Conservation (phyloP, 2,888 invertebrate genomes). For the Calameuta idolon region DNA sequence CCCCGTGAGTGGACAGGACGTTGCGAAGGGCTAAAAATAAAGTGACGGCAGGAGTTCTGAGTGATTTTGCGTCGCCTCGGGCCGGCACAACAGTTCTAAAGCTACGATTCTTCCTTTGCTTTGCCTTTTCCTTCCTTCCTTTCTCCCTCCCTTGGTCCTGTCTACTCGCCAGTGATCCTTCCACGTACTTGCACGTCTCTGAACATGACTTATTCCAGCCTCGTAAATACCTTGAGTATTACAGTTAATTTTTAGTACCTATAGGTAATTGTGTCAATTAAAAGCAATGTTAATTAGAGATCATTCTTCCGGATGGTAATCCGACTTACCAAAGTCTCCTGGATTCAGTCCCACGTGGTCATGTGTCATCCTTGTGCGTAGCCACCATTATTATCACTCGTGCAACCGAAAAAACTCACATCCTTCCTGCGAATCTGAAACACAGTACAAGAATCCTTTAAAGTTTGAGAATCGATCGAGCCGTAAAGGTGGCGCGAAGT, state of each 20-base stretch:
- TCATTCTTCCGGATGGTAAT: not conserved
- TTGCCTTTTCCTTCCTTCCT: not conserved
- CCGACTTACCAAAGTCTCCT: not conserved
- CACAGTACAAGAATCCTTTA: not conserved
- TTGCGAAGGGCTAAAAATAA: conserved; percentile 59
- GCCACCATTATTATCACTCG: not conserved
- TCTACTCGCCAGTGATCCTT: not conserved
- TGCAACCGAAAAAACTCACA: conserved; percentile 2
- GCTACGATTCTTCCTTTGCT: not conserved
- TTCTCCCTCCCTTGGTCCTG: not conserved
- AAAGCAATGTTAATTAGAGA: not conserved
- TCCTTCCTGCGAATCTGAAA: conserved; percentile 22
- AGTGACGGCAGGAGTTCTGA: conserved; percentile 56
- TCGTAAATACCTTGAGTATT: not conserved
- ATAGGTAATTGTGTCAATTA: not conserved
- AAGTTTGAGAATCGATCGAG: not conserved
- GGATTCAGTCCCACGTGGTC: not conserved
- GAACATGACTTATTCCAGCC: not conserved
- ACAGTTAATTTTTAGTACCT: not conserved
- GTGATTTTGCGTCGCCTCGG: conserved; percentile 63
- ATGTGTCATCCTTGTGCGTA: not conserved
- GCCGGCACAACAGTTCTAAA: conserved; percentile 36
- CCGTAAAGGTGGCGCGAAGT: not conserved
- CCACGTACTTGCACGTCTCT: not conserved
- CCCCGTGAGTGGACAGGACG: conserved; percentile 64